Conservation (phyloP, 2,888 invertebrate species). For the Aleiodes testaceus region DNA sequence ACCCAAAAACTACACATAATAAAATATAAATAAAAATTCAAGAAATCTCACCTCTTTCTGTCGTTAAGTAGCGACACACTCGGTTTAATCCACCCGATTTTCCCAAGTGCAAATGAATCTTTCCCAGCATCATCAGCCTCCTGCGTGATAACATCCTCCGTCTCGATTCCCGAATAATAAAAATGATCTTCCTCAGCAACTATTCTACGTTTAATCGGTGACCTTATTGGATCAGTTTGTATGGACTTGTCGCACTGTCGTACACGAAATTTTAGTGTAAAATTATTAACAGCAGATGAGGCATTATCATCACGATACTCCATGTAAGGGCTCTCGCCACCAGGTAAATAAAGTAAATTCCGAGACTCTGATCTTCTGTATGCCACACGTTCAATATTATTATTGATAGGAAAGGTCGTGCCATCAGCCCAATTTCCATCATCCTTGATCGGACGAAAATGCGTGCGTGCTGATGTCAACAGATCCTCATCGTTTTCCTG, state of each 20-base stretch:
- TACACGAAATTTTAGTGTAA: conserved; percentile 80
- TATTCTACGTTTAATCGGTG: conserved; percentile 68
- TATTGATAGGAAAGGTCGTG: conserved; percentile 80
- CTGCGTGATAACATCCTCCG: conserved; percentile 53
- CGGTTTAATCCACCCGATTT: conserved; percentile 62
- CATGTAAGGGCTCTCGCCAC: conserved; percentile 72
- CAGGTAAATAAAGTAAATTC: conserved; percentile 68
- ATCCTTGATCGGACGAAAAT: conserved; percentile 87
- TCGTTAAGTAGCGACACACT: conserved; percentile 67
- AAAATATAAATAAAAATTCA: not conserved
- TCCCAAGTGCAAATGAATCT: conserved; percentile 64
- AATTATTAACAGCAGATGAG: conserved; percentile 50
- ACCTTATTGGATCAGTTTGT: conserved; percentile 69
- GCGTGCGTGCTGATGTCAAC: conserved; percentile 84
- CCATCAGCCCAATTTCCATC: conserved; percentile 79
- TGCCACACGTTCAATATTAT: conserved; percentile 78
- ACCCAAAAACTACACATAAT: not conserved
- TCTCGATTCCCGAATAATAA: conserved; percentile 61
- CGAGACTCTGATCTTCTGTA: conserved; percentile 78
- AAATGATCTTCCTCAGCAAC: conserved; percentile 67
- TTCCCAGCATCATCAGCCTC: conserved; percentile 55
- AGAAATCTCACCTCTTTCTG: conserved; percentile 66
- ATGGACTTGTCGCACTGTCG: conserved; percentile 74
- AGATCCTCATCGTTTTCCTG: conserved; percentile 81
- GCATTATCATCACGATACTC: conserved; percentile 71